Base-by-base conservation (phyloP, 2,113 vertebrate species). In the Meriones unguiculatus region DNA sequence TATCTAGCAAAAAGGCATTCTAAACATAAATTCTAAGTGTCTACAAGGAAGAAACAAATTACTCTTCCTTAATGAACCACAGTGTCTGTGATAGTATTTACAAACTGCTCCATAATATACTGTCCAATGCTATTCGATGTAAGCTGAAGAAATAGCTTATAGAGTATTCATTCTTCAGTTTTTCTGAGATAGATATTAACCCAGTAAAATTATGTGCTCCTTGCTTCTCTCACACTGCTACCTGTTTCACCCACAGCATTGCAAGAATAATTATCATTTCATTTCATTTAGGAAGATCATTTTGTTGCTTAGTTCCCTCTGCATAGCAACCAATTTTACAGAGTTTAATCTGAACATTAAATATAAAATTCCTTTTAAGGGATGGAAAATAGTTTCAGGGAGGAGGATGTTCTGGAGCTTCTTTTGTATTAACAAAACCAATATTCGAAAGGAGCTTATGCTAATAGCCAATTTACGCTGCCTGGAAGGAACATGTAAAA, bases 331-430 rank as follows among this genome's bases (percentile, higher is more conserved):
- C 24, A 82, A 38, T 84, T 95, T 92, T 88, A 64, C 35, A 92
- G 32, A 78, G 46, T 87, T 92, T 88, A 93, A 80, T 80, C 22
- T 75, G 46, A 85, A 50, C 87, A 80, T 80, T 93, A 93, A 91
- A 64, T 50, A 89, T 85, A 41, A 93, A 95, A 89, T 85, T 82
- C 32, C 18, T 62, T 84, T 88, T 96, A 95, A 91, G 57, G 30
- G 14, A 50, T 69, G 3, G 38, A 59, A 52, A 22, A 80, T 62
- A 3, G 13, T n/a, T 75, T 62, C 46, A 54, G 17, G 15, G 24
- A 92, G 28, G 57, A 95, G 5, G 12, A 7, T 76, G 2, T 92
- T 80, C n/a, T 95, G 38, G 17, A 89, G 32, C 24, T 86, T 85
- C 30, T 67, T 91, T 64, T 54, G 15, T 59, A 86, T 64, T 85